Conservation (phyloP, 2,888 invertebrate genomes). For the Nomada ferruginata region DNA sequence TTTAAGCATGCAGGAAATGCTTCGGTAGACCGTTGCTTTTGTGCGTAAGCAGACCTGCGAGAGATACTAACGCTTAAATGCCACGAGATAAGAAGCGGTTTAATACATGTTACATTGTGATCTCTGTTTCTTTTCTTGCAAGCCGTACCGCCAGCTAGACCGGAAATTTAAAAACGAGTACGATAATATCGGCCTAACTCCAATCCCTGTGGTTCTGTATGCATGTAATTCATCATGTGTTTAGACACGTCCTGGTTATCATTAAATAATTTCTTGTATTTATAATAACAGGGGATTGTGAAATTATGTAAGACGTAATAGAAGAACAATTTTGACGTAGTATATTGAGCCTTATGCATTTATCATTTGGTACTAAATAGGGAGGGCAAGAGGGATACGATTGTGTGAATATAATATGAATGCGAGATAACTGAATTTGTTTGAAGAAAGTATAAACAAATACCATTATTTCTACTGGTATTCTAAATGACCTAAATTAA, state of each 20-base stretch:
- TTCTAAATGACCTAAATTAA: too few relatives aligned
- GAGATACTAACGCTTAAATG: constrained; percentile 52
- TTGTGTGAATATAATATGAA: too few relatives aligned
- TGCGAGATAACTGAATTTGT: too few relatives aligned
- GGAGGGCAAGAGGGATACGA: too few relatives aligned
- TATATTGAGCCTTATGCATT: background rate
- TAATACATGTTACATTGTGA: constrained; percentile 43
- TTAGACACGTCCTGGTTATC: background rate
- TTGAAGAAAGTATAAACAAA: too few relatives aligned
- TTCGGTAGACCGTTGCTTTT: constrained; percentile 43
- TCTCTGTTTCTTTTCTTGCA: constrained; percentile 39
- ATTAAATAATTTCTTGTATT: background rate
- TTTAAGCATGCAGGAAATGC: constrained; percentile 59
- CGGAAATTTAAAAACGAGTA: constrained; percentile 24
- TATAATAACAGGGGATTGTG: background rate
- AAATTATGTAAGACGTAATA: background rate
- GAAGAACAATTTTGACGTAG: background rate
- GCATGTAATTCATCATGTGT: constrained; percentile 9
- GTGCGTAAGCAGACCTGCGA: constrained; percentile 26
- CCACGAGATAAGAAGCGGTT: constrained; percentile 55
- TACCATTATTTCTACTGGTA: too few relatives aligned
- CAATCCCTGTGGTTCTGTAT: background rate
- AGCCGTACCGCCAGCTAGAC: constrained; percentile 32
- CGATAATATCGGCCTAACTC: constrained; percentile 9
- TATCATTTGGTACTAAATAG: background rate